Evolutionary conservation across 2,888 invertebrate species (phyloP).

Genomic region (Congeria kusceri): DNA sequence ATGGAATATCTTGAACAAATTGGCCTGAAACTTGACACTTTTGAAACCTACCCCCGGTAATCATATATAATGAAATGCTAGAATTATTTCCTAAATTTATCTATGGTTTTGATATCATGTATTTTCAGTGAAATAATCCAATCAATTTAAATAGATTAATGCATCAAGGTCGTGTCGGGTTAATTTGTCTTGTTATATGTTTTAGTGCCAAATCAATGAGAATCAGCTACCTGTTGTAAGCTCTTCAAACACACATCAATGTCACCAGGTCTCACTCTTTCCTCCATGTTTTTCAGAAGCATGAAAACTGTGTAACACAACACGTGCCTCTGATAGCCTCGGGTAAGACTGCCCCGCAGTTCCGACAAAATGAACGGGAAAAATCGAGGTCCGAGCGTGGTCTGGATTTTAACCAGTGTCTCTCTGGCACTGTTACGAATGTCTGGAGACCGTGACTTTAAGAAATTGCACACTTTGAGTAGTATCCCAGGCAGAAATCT

Average conservation of each 20-base stretch:
- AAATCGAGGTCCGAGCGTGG: constrained; percentile 93
- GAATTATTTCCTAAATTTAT: no score
- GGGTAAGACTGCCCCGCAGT: constrained; percentile 91
- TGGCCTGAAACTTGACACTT: no score
- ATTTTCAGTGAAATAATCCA: no score
- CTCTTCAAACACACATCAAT: constrained; percentile 92
- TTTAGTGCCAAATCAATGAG: no score
- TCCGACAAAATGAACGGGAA: constrained; percentile 92
- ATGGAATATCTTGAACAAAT: no score
- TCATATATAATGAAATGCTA: no score
- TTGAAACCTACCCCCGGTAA: no score
- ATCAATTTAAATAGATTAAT: no score
- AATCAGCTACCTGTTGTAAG: constrained; percentile 89
- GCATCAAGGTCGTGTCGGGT: no score
- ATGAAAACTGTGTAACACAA: constrained; percentile 95
- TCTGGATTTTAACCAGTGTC: constrained; percentile 96
- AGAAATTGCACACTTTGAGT: constrained; percentile 93
- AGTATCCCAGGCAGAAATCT: constrained; percentile 90
- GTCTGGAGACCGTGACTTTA: constrained; percentile 95
- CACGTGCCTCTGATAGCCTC: constrained; percentile 97
- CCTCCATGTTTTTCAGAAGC: constrained; percentile 91
- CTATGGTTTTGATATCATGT: no score
- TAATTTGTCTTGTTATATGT: no score
- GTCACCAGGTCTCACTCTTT: constrained; percentile 90
- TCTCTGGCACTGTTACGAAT: constrained; percentile 94